Base-by-base conservation (phyloP, 2,113 vertebrate species). In the Spilogale gracilis region DNA sequence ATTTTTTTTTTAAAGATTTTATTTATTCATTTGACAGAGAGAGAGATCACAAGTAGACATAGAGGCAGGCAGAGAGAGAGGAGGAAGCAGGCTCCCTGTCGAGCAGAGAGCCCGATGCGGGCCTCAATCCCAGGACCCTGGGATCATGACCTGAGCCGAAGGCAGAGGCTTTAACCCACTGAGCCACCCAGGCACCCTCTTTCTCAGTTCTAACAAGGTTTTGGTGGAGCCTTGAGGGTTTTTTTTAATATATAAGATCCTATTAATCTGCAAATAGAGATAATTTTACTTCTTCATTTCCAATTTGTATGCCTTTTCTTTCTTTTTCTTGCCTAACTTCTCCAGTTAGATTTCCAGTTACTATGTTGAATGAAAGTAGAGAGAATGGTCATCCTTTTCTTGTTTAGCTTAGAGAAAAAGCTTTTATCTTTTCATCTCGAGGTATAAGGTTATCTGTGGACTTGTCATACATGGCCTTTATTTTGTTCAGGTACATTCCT, bases 281-380 rank as follows among this genome's bases (percentile, higher is more conserved):
- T 17, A 93, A 32, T 78, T 86, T 86, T 86, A 67, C 82, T 65
- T 78, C 11, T 45, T 93, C 48, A 65, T 86, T 65, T 93, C 23
- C 74, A 20, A 45, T 67, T 86, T 67, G 69, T 11, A 25, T 61
- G 54, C 17, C 9, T 74, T 84, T 74, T 83, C 43, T 43, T 79
- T 90, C 21, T 74, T 85, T 84, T 93, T 61, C 91, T 85, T 85
- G n/a, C 45, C 21, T 74, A 78, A 76, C 76, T 56, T 73, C 48
- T 93, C 50, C 86, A 48, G 12, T 38, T 65, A 86, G 60, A 93
- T 20, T 78, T 23, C 25, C 20, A 85, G 71, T 65, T 48, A 67
- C n/a, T 56, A 56, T 78, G 25, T 56, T 67, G 48, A 86, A 65
- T 30, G 65, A 25, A 93, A 86, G 56, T 63, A 78, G 45, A 32